Conservation (phyloP, 2,113 vertebrate genomes). For the Octodon degus region DNA sequence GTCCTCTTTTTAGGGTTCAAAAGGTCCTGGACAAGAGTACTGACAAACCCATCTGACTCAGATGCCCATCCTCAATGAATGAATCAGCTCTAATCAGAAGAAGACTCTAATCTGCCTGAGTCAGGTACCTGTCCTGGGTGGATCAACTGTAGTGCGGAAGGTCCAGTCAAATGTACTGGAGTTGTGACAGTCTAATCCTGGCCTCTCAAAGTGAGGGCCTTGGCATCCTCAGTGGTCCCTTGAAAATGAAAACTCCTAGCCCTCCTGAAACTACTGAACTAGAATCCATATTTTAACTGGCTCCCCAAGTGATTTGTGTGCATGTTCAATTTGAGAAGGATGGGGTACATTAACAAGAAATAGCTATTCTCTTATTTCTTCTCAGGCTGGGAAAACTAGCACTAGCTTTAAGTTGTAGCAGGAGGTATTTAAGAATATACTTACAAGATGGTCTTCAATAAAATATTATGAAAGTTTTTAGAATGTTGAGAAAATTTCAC, state of each 20-base stretch:
- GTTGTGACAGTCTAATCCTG: neutral
- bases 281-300: neutral
- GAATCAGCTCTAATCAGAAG: neutral
- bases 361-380: neutral
- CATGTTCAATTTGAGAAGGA: neutral
- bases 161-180: neutral
- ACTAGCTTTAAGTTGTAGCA: neutral
- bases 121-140: neutral
- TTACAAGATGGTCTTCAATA: neutral
- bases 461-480: neutral
- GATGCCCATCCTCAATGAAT: neutral
- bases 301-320: neutral
- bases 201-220: neutral
- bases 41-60: neutral
- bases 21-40: neutral
- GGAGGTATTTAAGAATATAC: neutral
- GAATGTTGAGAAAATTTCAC: slow-evolving; percentile 9
- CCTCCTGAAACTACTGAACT: neutral
- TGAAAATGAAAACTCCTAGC: neutral
- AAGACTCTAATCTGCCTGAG: neutral
- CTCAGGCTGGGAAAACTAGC: neutral
- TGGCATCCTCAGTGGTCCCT: neutral
- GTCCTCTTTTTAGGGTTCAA: neutral
- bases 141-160: neutral
- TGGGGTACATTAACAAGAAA: neutral